Conservation (phyloP, 2,888 invertebrate genomes). For the Drosophila cognata region DNA sequence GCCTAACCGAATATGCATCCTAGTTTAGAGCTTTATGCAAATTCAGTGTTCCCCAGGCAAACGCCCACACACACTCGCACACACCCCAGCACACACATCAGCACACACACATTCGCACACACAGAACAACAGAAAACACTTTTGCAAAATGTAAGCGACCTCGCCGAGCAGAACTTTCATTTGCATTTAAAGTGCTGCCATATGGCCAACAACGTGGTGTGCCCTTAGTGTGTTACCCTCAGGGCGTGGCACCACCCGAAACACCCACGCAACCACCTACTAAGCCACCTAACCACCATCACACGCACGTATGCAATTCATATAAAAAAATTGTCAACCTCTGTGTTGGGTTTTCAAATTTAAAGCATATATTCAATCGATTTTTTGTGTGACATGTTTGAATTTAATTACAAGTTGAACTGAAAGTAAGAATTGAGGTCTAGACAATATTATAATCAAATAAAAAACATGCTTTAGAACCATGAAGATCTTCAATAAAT, state of each 20-base stretch:
- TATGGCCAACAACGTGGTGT: slow-evolving; percentile 68
- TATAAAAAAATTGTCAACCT: slow-evolving; percentile 20
- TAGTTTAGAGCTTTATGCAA: slow-evolving; percentile 75
- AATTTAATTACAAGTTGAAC: slow-evolving; percentile 8
- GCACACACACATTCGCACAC: background rate
- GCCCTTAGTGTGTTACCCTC: slow-evolving; percentile 42
- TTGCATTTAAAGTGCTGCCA: slow-evolving; percentile 79
- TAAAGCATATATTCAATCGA: slow-evolving; percentile 8
- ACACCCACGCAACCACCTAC: background rate
- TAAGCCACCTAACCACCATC: background rate
- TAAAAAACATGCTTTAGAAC: background rate
- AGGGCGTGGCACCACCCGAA: slow-evolving; percentile 31
- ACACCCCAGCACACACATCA: slow-evolving; percentile 2
- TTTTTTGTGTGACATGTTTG: slow-evolving; percentile 8
- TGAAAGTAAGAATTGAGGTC: background rate
- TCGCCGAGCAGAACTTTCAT: slow-evolving; percentile 77
- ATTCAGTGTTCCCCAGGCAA: slow-evolving; percentile 52
- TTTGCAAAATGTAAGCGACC: slow-evolving; percentile 73
- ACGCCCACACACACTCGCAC: slow-evolving; percentile 6
- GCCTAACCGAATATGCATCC: slow-evolving; percentile 75
- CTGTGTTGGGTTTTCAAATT: slow-evolving; percentile 4
- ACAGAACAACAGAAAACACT: slow-evolving; percentile 58
- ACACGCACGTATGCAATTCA: slow-evolving; percentile 13
- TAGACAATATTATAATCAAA: background rate
- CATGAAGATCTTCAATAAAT: background rate